These are phyloP conservation scores for Camponotus pennsylvanicus DNA, from an alignment of 1,140 invertebrate genomes.

Conservation along the genomic window DNA sequence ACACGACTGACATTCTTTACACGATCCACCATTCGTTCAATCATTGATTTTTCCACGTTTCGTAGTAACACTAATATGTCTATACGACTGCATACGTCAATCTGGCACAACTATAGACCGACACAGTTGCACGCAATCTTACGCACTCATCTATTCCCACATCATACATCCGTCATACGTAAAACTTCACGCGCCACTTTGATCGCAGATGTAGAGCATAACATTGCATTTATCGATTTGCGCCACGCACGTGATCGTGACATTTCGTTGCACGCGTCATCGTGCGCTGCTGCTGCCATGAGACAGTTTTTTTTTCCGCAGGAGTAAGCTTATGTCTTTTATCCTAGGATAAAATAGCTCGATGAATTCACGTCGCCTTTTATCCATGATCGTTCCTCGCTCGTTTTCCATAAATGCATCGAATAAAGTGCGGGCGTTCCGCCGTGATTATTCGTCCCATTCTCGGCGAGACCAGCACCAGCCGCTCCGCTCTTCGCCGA, in stretches of 20 bases:
- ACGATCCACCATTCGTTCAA: too few species aligned
- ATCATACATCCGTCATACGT: constrained; percentile 9
- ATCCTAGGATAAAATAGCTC: constrained; percentile 1
- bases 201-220: constrained; percentile 23
- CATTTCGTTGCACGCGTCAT: constrained; percentile 20
- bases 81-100: background rate
- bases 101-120: constrained; percentile 15
- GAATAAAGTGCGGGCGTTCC: constrained; percentile 16
- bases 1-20: background rate
- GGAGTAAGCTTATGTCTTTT: too few species aligned
- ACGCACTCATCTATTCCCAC: constrained; percentile 20
- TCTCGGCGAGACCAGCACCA: background rate
- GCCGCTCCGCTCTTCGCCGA: constrained; percentile 6
- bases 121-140: constrained; percentile 46
- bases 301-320: background rate
- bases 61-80: background rate
- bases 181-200: constrained; percentile 9
- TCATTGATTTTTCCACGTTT: constrained; percentile 3
- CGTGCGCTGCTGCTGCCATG: background rate
- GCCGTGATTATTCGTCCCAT: background rate
- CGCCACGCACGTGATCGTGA: background rate
- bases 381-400: background rate
- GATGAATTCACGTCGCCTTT: constrained; percentile 2
- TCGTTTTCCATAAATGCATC: constrained; percentile 32
- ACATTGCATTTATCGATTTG: background rate